phyloP scores from a whole-genome alignment of 1,140 invertebrate genomes.

The Caerostris extrusa region DNA sequence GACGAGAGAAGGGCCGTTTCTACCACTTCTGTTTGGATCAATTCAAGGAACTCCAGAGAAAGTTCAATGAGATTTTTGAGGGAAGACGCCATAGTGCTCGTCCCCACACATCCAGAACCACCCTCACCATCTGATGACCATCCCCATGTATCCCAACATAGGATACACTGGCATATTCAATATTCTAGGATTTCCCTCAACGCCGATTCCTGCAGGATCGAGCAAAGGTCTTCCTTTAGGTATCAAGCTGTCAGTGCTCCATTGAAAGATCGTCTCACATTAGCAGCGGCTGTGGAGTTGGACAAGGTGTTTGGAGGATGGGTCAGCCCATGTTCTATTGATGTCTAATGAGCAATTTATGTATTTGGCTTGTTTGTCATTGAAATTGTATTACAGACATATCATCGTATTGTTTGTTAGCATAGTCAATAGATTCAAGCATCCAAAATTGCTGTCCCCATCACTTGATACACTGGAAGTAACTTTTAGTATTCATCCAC shows the following conservation, averaged over 20 bases:
- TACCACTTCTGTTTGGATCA: slow-evolving; percentile 62
- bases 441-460: no score
- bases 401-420: no score
- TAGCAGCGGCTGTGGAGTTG: slow-evolving; percentile 91
- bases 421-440: no score
- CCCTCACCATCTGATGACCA: slow-evolving; percentile 87
- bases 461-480: no score
- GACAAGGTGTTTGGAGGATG: slow-evolving; percentile 92
- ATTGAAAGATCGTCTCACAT: slow-evolving; percentile 89
- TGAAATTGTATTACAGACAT: no score
- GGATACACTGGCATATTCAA: slow-evolving; percentile 95
- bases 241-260: slow-evolving; percentile 88
- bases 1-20: slow-evolving; percentile 78
- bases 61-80: slow-evolving; percentile 83
- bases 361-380: no score
- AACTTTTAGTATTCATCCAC: no score
- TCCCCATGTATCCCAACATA: slow-evolving; percentile 90
- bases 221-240: slow-evolving; percentile 93
- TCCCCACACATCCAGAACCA: slow-evolving; percentile 89
- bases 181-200: slow-evolving; percentile 90
- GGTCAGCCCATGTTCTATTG: slow-evolving; percentile 80
- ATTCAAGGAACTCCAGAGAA: slow-evolving; percentile 84
- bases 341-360: not conserved
- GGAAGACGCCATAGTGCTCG: slow-evolving; percentile 91
- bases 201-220: slow-evolving; percentile 94